Evolutionary conservation across 2,888 invertebrate species (phyloP), one percentile per base, ranked within the genome.

Genomic region (Polymixis lichenea): DNA sequence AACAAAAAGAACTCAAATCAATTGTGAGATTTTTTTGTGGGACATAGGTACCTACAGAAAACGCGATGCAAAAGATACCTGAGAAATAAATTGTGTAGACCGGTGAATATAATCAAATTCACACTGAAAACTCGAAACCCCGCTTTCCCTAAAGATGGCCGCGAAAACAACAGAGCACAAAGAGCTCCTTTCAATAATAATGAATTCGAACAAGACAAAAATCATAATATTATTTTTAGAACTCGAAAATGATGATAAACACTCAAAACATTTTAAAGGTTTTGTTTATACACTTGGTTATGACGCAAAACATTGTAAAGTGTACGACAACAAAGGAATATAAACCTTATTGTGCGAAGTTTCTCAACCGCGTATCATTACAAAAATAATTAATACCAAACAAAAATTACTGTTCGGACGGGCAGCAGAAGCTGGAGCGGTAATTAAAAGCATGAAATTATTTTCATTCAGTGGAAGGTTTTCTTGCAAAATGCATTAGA

Each of bases 401-500:
- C 67, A 56, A 70, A 69, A 64, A 72, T 75, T 71, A 74, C 58
- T 70, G 66, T 46, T 66, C 62, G 69, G 66, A 76, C 55, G 64
- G 67, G 73, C 70, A 77, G 68, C 56, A 43, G 77, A 79, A 86
- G 56, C 62, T 74, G 80, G 65, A 71, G 70, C 60, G n/a, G 75
- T 77, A 83, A 82, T 84, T 87, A 87, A 82, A 83, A 82, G 55
- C 69, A 74, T 72, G 69, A 76, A 83, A 82, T 72, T 79, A 78
- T 78, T 77, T 75, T 72, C 64, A 70, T 76, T 74, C 53, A 74
- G 51, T 46, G 32, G 62, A 70, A 78, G 68, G 60, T 77, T 86
- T 80, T 72, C 65, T 76, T 80, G 72, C 72, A 68, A 82, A 86
- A 84, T 84, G 80, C 72, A 82, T 19, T 55, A 38, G 66, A 64